Conservation (phyloP, 2,797 vertebrate genomes). For the Enteromius unitaeniatus region DNA sequence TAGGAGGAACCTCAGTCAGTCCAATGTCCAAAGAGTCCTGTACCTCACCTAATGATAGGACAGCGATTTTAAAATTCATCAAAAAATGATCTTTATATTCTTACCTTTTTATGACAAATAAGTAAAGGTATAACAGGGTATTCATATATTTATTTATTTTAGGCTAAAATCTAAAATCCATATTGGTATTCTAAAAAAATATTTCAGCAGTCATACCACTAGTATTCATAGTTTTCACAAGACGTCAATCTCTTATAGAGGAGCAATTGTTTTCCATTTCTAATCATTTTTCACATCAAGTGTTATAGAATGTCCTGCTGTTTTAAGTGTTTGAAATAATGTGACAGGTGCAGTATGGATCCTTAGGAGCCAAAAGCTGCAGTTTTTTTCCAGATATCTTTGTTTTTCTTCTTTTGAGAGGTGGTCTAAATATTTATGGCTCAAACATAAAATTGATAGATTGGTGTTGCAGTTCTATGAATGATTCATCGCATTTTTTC, state of each 20-base stretch:
- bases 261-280: background rate
- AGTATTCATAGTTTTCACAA: background rate
- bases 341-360: background rate
- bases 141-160: background rate
- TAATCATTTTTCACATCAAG: background rate
- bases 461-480: background rate
- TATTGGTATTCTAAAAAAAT: background rate
- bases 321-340: background rate
- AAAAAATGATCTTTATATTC: background rate
- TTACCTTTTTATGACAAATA: background rate
- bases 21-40: slow-evolving; percentile 69
- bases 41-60: slow-evolving; percentile 66
- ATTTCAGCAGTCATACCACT: background rate
- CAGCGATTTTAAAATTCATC: background rate
- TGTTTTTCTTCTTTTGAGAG: background rate
- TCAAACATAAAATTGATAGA: background rate
- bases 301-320: background rate
- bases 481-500: background rate
- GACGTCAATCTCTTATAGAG: background rate
- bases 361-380: background rate
- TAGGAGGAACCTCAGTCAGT: slow-evolving; percentile 70
- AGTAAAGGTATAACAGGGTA: background rate
- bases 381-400: background rate
- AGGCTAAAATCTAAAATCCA: background rate
- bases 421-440: background rate